These are phyloP conservation scores for Lytechinus pictus DNA, from an alignment of 35 echinoderm and acorn worm genomes.

Conservation along the genomic window DNA sequence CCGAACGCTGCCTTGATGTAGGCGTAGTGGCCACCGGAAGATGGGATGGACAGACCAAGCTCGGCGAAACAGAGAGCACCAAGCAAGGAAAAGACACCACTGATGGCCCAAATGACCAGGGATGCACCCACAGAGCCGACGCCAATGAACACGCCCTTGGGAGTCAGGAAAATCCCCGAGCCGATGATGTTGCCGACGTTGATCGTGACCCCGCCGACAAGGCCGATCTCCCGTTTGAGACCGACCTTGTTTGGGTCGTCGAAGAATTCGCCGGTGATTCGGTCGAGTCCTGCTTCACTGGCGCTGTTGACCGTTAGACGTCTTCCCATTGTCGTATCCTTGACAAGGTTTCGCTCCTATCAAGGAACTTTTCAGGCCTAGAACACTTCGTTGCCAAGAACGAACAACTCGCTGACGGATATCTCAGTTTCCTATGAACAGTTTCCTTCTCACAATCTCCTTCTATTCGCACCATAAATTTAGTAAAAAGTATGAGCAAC, in stretches of 20 bases:
- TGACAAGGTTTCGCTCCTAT: too few species aligned
- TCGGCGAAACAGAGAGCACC: conserved; percentile 91
- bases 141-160: conserved; percentile 74
- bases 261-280: neutral
- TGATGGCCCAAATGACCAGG: conserved; percentile 71
- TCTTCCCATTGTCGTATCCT: neutral
- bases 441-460: neutral
- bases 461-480: neutral
- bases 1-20: conserved; percentile 70
- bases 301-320: conserved; percentile 28
- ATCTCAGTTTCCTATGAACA: neutral
- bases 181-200: conserved; percentile 82
- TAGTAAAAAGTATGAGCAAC: neutral
- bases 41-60: conserved; percentile 68
- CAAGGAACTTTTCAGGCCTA: too few species aligned
- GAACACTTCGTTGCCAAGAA: too few species aligned
- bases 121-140: conserved; percentile 73
- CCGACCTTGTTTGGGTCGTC: neutral
- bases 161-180: conserved; percentile 90
- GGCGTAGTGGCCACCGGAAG: conserved; percentile 82
- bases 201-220: conserved; percentile 63
- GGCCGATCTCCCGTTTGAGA: conserved; percentile 54
- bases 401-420: neutral
- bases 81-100: conserved; percentile 76
- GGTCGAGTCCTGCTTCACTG: conserved; percentile 38